phyloP scores from a whole-genome alignment of 2,113 vertebrate genomes.

The Formicarius rufipectus region DNA sequence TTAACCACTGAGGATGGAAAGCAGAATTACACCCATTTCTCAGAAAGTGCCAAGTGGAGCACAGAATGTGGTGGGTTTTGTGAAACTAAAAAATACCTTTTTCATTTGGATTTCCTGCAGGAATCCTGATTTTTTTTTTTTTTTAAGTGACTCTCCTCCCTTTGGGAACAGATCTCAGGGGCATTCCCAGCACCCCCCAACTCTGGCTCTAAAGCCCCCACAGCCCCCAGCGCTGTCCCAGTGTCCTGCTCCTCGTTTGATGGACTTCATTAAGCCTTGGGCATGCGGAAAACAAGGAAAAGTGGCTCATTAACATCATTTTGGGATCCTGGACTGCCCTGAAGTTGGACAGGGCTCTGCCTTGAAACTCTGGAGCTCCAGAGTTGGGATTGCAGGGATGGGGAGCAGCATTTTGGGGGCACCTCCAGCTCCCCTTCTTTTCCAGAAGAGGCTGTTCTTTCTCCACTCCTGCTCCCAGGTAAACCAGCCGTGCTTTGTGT shows the following conservation, averaged over 20 bases:
- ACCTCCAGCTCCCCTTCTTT: accelerated
- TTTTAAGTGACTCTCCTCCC: accelerated
- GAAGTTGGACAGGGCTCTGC: neutral
- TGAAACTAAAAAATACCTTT: accelerated
- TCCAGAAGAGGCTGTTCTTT: neutral
- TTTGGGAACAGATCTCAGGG: neutral
- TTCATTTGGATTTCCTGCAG: accelerated
- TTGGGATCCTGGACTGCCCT: neutral
- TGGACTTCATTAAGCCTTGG: accelerated
- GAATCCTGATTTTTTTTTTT: neutral
- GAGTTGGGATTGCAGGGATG: neutral
- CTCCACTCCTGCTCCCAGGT: neutral
- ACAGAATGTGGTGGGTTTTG: accelerated
- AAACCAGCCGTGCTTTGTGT: neutral
- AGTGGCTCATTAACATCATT: accelerated
- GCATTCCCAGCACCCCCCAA: neutral
- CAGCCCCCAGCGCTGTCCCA: neutral
- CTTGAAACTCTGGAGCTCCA: neutral
- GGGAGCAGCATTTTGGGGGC: accelerated
- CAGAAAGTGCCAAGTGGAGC: accelerated
- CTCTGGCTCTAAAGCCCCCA: neutral
- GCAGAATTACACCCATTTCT: neutral
- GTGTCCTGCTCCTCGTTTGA: accelerated
- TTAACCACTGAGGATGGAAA: accelerated
- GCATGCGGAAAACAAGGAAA: neutral